Evolutionary conservation across 2,113 vertebrate species (phyloP), one percentile per base, ranked within the genome.

Genomic region (Tinamus guttatus): DNA sequence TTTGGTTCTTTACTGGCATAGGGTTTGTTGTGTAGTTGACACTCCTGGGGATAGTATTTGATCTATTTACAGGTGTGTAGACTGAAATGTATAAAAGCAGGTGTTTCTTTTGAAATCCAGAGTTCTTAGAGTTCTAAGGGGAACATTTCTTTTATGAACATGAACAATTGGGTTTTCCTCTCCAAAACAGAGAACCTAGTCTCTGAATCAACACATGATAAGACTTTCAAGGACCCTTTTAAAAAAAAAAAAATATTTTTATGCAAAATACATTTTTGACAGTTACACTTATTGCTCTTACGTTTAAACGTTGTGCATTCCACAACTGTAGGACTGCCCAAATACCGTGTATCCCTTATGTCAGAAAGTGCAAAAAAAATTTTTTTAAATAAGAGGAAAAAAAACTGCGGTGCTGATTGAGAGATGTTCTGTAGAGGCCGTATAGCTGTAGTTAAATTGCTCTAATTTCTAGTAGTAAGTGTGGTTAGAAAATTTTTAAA

Each of bases 1-100:
- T 67, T 51, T 4, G 2, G 60, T 30, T 41, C 58, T 19, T 6
- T 25, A 20, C 30, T 80, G 21, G 7, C 8, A 0, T 60, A 52
- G 38, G 17, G 24, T 54, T 27, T 30, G 5, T 21, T 16, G 34
- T 40, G 41, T 21, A 28, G 2, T 24, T 32, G 14, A 40, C 63
- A 49, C 51, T 32, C 30, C 47, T 49, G 8, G 47, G 47, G 41
- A 27, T 32, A 11, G 0, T 6, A 13, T 1, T 0, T 2, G 38
- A 38, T 28, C 34, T 74, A 17, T 41, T 86, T 49, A 21, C 16
- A 32, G 32, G 15, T 45, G 18, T 17, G 16, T 13, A 8, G 41
- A 20, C 25, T 58, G 24, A 25, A 36, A 34, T 27, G 54, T 10
- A 32, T 22, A 58, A 13, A 18, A 81, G n/a, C 22, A 63, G 36